phyloP scores from a whole-genome alignment of 2,797 vertebrate species.

The Geotrypetes seraphini region DNA sequence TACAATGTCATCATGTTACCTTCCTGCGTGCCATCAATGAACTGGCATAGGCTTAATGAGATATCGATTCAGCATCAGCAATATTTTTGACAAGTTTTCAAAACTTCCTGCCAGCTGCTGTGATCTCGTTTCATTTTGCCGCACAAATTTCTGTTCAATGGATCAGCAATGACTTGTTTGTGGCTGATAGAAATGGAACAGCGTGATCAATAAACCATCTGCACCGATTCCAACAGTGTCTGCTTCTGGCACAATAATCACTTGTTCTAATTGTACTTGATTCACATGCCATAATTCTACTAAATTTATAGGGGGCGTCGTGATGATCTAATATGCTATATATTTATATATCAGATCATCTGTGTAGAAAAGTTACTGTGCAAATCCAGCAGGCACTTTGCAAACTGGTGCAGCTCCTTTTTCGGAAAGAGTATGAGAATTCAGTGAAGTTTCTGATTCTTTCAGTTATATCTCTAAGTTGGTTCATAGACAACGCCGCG shows the following conservation, averaged over 20 bases:
- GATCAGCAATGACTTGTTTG: not conserved
- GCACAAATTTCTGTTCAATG: no score
- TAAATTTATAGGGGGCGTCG: no score
- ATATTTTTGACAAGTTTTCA: no score
- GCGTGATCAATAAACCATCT: not conserved
- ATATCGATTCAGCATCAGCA: no score
- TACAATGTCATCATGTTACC: no score
- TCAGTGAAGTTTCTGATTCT: not conserved
- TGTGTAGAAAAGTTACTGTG: not conserved
- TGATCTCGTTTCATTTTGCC: no score
- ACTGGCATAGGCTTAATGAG: no score
- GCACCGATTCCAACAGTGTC: not conserved
- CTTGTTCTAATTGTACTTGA: not conserved
- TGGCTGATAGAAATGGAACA: not conserved
- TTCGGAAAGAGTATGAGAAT: not conserved
- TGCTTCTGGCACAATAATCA: not conserved
- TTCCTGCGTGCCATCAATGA: no score
- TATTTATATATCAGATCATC: no score
- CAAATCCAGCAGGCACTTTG: conserved; percentile 4
- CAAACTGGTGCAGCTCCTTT: not conserved
- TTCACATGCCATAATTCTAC: not conserved
- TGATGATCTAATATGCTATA: no score
- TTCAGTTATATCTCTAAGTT: not conserved
- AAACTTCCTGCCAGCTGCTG: no score
- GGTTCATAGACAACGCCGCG: no score